Percentiles rank a stretch among this genome's conserved stretches.
These are phyloP conservation scores for Gadus macrocephalus DNA, from an alignment of 2,113 vertebrate genomes.

Conservation along the genomic window DNA sequence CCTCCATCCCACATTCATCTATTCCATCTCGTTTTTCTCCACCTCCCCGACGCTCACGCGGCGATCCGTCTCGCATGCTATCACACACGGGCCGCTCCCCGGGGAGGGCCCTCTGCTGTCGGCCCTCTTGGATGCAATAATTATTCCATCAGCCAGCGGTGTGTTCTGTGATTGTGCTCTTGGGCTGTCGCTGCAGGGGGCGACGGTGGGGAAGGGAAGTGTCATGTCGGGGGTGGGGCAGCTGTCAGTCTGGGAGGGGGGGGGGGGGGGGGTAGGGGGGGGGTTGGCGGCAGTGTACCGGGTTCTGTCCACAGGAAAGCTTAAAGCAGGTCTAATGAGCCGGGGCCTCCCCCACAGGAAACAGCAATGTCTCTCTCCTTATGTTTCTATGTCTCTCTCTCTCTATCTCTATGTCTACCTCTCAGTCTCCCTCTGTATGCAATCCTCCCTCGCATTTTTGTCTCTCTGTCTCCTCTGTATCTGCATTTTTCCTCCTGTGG, in stretches of 20 bases:
- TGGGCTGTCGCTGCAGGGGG: conserved; percentile 76
- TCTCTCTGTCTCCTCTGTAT: neutral
- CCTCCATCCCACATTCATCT: conserved; percentile 57
- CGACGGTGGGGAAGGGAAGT: conserved; percentile 43
- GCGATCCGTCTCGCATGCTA: conserved; percentile 59
- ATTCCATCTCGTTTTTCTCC: conserved; percentile 47
- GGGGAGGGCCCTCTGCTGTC: conserved; percentile 65
- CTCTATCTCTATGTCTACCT: neutral
- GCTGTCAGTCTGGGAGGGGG: conserved; percentile 69
- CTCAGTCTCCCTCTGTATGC: neutral
- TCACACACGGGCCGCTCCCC: conserved; percentile 68
- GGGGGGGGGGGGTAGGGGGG: conserved; percentile 35
- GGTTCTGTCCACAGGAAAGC: conserved; percentile 47
- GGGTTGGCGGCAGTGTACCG: conserved; percentile 52
- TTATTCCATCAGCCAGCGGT: conserved; percentile 84
- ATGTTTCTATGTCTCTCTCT: neutral
- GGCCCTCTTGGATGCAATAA: conserved; percentile 78
- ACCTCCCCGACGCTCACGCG: conserved; percentile 56
- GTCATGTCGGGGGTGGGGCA: conserved; percentile 20
- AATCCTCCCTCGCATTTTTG: neutral
- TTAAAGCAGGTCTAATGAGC: conserved; percentile 66
- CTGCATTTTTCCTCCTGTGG: neutral
- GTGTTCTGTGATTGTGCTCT: conserved; percentile 82
- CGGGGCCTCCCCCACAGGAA: neutral
- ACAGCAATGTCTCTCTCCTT: too few species aligned